Evolutionary conservation across 2,113 vertebrate species (phyloP).

Genomic region (Atractosteus spatula): DNA sequence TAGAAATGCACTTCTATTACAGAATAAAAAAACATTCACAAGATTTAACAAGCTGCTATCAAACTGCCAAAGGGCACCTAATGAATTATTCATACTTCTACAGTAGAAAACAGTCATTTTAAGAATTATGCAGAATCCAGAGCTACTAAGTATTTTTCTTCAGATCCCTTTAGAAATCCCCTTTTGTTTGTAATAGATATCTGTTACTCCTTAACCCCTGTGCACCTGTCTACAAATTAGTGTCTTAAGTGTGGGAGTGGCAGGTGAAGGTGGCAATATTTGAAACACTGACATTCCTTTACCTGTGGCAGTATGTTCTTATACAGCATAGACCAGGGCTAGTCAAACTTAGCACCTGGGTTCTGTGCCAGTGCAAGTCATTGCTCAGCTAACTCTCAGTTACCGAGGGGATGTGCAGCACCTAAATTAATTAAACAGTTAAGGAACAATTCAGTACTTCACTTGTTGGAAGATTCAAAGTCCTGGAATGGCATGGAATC

Average conservation of each 20-base stretch:
- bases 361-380: no score
- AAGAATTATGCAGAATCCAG: slow-evolving; percentile 20
- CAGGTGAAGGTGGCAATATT: not conserved
- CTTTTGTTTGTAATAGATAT: slow-evolving; percentile 9
- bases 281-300: no score
- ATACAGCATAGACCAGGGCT: no score
- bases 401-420: no score
- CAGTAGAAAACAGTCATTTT: slow-evolving; percentile 50
- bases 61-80: slow-evolving; percentile 53
- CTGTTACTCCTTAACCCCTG: not conserved
- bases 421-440: no score
- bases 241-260: not conserved
- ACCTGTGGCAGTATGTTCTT: no score
- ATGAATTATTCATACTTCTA: slow-evolving; percentile 61
- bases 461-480: no score
- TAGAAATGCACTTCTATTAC: slow-evolving; percentile 34
- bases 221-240: not conserved
- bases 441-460: no score
- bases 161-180: not conserved
- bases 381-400: no score
- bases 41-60: slow-evolving; percentile 60
- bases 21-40: slow-evolving; percentile 46
- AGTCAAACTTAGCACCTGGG: no score
- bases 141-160: slow-evolving; percentile 11
- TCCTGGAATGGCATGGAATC: no score